Percentiles rank a stretch among this genome's conserved stretches.
phyloP scores from a whole-genome alignment of 1,140 invertebrate species.

The Holotrichia oblita region DNA sequence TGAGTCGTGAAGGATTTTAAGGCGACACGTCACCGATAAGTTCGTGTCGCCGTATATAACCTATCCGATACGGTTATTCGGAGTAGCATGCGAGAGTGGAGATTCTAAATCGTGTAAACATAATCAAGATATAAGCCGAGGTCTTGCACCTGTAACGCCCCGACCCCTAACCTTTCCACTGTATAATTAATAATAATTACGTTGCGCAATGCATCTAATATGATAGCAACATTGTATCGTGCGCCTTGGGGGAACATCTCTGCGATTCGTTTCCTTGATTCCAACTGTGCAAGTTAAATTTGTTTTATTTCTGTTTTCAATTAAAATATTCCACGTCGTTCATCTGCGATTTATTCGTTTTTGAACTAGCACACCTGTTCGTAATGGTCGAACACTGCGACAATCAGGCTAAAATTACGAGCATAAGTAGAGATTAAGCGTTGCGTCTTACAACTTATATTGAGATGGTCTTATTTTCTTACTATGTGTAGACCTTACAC shows the following conservation, averaged over 20 bases:
- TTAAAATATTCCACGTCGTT: constrained; percentile 25
- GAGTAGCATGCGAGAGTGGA: not conserved
- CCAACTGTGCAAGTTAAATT: not conserved
- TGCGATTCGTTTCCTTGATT: not conserved
- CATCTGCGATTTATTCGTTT: constrained; percentile 2
- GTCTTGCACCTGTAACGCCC: not conserved
- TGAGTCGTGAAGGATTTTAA: constrained; percentile 20
- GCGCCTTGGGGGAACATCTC: not conserved
- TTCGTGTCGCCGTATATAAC: not conserved
- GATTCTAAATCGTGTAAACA: not conserved
- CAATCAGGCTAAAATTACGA: constrained; percentile 12
- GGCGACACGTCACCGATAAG: constrained; percentile 5
- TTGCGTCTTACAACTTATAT: not conserved
- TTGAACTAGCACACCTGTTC: constrained; percentile 30
- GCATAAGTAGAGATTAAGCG: constrained; percentile 13
- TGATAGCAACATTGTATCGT: not conserved
- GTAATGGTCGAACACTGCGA: not conserved
- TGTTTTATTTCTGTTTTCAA: not conserved
- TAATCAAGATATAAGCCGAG: constrained; percentile 24
- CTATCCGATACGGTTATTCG: not conserved
- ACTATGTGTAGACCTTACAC: not conserved
- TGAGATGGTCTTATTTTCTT: not conserved
- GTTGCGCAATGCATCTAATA: not conserved
- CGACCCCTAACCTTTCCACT: constrained; percentile 27
- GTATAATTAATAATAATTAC: constrained; percentile 30